phyloP scores from a whole-genome alignment of 2,113 vertebrate species.

The Platysternon megacephalum region DNA sequence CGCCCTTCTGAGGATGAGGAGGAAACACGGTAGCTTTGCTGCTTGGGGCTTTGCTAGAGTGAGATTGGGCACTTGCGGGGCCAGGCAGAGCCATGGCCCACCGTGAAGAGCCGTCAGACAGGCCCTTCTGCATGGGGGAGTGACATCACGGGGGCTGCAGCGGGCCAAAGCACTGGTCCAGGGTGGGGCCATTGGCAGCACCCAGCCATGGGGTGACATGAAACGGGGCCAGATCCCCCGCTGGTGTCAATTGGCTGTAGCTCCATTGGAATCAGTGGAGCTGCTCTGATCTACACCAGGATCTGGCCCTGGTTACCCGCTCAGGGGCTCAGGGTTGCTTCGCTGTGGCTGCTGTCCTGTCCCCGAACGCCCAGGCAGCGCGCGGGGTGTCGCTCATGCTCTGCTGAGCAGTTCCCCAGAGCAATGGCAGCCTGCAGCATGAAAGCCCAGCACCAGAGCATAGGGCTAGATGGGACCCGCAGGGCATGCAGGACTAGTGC shows the following conservation, averaged over 20 bases:
- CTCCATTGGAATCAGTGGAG: neutral
- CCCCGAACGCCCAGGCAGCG: neutral
- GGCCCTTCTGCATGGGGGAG: rapidly evolving
- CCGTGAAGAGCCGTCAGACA: neutral
- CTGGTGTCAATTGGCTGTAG: neutral
- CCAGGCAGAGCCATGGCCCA: neutral
- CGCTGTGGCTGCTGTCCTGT: neutral
- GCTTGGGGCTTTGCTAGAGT: rapidly evolving
- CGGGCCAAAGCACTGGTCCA: neutral
- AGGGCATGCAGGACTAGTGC: neutral
- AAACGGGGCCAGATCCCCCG: neutral
- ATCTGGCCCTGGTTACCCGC: neutral
- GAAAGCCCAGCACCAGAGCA: neutral
- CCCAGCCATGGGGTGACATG: neutral
- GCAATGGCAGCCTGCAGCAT: neutral
- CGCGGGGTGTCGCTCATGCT: neutral
- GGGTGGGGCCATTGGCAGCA: neutral
- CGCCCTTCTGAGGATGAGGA: slow-evolving; percentile 63
- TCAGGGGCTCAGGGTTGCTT: neutral
- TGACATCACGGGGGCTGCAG: neutral
- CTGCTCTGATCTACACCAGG: neutral
- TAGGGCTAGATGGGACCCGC: neutral
- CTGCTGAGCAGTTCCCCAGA: neutral
- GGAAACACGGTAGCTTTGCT: slow-evolving; percentile 53
- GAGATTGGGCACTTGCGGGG: neutral